Conservation (phyloP, 2,888 invertebrate genomes). For the Esperia sulphurella region DNA sequence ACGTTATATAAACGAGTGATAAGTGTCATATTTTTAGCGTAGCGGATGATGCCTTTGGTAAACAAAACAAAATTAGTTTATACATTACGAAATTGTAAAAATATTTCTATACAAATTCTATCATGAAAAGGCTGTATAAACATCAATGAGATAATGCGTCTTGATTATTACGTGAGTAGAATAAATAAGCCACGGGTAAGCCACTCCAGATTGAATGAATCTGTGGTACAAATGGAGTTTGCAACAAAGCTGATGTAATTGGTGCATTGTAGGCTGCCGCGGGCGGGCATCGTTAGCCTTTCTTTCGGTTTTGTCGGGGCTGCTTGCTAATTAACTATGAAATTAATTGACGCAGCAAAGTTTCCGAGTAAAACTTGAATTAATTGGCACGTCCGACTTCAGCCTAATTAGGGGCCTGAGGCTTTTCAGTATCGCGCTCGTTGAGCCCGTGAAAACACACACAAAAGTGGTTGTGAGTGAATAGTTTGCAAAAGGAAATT, state of each 20-base stretch:
- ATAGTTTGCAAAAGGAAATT: conserved; percentile 40
- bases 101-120: background rate
- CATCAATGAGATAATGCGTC: background rate
- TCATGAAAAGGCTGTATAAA: background rate
- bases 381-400: conserved; percentile 79
- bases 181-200: background rate
- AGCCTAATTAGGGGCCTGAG: conserved; percentile 78
- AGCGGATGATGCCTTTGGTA: too few species aligned
- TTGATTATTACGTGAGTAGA: too few species aligned
- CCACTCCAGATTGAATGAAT: conserved; percentile 36
- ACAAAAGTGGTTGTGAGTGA: conserved; percentile 70
- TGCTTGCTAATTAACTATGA: conserved; percentile 78
- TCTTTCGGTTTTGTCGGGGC: conserved; percentile 72
- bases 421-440: conserved; percentile 75
- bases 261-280: conserved; percentile 66
- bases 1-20: too few species aligned
- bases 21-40: too few species aligned
- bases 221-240: conserved; percentile 41
- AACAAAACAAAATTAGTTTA: too few species aligned
- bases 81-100: too few species aligned
- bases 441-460: conserved; percentile 72
- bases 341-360: conserved; percentile 80
- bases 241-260: conserved; percentile 68
- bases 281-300: conserved; percentile 73
- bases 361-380: conserved; percentile 79